Evolutionary conservation across 2,113 vertebrate species (phyloP).

Genomic region (Pachyramphus minor): DNA sequence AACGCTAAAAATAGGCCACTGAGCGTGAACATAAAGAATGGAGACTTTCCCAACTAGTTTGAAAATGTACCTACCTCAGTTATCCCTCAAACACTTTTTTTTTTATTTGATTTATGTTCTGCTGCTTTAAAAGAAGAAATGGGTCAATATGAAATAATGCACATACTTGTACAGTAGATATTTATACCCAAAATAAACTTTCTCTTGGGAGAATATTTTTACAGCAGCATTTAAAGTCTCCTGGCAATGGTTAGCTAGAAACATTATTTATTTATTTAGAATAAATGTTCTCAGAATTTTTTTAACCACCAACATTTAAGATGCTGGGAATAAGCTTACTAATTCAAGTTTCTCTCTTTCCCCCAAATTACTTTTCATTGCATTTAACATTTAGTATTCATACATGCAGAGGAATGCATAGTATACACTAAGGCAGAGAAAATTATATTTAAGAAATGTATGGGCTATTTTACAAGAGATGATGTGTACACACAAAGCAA

Average conservation of each 20-base stretch:
- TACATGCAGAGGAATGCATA: not conserved
- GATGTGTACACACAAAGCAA: not conserved
- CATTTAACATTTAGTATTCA: not conserved
- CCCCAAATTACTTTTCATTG: not conserved
- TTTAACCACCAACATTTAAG: constrained; percentile 51
- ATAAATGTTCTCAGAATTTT: constrained; percentile 56
- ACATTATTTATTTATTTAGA: constrained; percentile 50
- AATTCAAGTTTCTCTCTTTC: not conserved
- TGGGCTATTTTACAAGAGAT: not conserved
- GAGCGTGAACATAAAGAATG: constrained; percentile 20
- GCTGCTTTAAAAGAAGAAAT: constrained; percentile 72
- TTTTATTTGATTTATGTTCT: constrained; percentile 53
- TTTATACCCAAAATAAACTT: constrained; percentile 69
- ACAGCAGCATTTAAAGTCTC: constrained; percentile 60
- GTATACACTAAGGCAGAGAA: not conserved
- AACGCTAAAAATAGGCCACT: constrained; percentile 30
- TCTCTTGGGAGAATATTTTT: constrained; percentile 70
- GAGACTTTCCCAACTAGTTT: constrained; percentile 46
- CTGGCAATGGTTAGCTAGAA: constrained; percentile 28
- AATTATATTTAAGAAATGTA: not conserved
- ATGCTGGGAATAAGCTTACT: not conserved
- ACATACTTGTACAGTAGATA: constrained; percentile 63
- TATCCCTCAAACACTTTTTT: constrained; percentile 53
- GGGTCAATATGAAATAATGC: constrained; percentile 71
- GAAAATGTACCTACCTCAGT: constrained; percentile 63